A percentile compares a stretch with the other conserved stretches of the same genome.
These are phyloP conservation scores for Sympetrum striolatum DNA, from an alignment of 2,888 invertebrate species.

Conservation along the genomic window DNA sequence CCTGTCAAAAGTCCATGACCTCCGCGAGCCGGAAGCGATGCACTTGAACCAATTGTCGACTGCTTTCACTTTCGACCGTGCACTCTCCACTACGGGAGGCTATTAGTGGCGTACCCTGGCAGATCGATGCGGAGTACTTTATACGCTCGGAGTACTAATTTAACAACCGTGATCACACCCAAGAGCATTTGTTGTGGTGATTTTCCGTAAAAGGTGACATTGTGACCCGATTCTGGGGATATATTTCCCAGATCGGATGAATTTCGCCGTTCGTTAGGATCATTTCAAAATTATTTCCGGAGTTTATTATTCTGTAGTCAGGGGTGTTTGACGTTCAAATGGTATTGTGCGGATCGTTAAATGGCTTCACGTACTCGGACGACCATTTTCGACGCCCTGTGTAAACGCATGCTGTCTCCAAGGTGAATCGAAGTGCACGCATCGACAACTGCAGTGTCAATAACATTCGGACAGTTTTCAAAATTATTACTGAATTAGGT, in stretches of 20 bases:
- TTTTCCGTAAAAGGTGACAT: conserved; percentile 16
- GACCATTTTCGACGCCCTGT: not conserved
- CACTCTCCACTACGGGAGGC: conserved; percentile 19
- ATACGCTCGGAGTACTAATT: not conserved
- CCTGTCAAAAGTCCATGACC: conserved; percentile 40
- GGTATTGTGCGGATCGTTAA: not conserved
- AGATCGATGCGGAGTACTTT: not conserved
- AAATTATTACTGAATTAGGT: not conserved
- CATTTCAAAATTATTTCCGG: not conserved
- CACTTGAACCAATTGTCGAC: conserved; percentile 40
- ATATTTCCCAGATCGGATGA: not conserved
- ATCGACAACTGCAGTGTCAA: not conserved
- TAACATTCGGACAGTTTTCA: not conserved
- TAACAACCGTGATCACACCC: not conserved
- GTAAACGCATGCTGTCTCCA: not conserved
- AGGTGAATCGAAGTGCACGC: not conserved
- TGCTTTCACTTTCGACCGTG: conserved; percentile 35
- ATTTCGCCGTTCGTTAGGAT: not conserved
- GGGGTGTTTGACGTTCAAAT: not conserved
- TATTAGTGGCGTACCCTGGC: conserved; percentile 13
- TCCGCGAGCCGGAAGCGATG: conserved; percentile 39
- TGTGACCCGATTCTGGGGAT: not conserved
- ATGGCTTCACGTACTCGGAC: not conserved
- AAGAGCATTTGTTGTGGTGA: not conserved
- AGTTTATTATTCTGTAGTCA: not conserved